Base-by-base conservation (phyloP, 2,888 invertebrate species). In the Dinocampus coccinellae region DNA sequence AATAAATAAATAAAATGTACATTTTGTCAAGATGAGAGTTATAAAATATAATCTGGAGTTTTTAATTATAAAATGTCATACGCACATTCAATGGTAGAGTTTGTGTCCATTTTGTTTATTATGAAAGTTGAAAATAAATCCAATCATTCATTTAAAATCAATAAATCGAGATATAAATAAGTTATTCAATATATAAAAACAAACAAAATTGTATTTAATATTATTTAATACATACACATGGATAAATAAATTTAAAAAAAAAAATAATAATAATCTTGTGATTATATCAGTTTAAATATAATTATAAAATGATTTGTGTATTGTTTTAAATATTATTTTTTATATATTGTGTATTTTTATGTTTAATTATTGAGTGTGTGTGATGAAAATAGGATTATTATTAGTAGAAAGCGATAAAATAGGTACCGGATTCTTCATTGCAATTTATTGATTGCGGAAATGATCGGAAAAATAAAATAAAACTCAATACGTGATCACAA, bases 371-470 rank as follows among this genome's bases (percentile, higher is more conserved):
- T n/a, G n/a, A n/a, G n/a, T n/a, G n/a, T n/a, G n/a, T n/a, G 60
- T 47, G 47, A 64, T 80, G 78, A 77, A 75, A 82, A 79, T 76
- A 76, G 80, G 82, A 81, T 83, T 77, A 75, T 83, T 83, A 83
- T 81, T 81, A 80, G 80, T 83, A 83, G 85, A 85, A 85, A 85
- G 85, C 69, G n/a, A n/a, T 81, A 78, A 77, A 75, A 76, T 20
- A 70, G 76, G 77, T 79, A 81, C 79, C 78, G 75, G 78, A 81
- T 81, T 82, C 81, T 78, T 76, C 75, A 60, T 70, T 75, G 72
- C 72, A 68, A 79, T 76, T 76, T 78, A 79, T 80, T 80, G 81
- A 83, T 83, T 77, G 80, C 80, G 82, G 83, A 83, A 84, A 83
- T 75, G 77, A 78, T 77, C 57, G 60, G 63, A 53, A 74, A 67